A percentile compares a stretch with the other conserved stretches of the same genome.
Conservation (phyloP, 2,797 vertebrate genomes). For the Hemitrygon akajei region DNA sequence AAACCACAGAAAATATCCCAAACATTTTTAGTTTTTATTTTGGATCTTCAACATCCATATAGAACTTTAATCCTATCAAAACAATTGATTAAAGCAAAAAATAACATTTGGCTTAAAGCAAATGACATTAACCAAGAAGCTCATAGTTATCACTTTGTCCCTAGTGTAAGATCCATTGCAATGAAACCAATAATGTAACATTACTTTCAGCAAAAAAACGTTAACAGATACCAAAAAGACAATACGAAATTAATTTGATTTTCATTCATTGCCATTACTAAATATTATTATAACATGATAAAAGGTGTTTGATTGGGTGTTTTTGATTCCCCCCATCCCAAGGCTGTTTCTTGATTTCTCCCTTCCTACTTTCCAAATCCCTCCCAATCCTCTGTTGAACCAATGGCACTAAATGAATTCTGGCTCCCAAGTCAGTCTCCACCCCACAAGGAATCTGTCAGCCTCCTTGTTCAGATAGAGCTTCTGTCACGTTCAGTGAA, state of each 20-base stretch:
- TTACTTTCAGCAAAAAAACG: too few species aligned
- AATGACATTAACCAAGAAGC: neutral
- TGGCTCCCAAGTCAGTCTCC: neutral
- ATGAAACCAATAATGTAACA: neutral
- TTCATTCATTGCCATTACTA: neutral
- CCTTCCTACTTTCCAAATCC: neutral
- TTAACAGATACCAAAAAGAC: neutral
- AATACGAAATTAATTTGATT: neutral
- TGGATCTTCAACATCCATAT: too few species aligned
- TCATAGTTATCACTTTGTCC: neutral
- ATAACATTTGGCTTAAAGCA: neutral
- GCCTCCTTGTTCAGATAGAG: neutral
- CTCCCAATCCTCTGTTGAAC: neutral
- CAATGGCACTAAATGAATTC: neutral
- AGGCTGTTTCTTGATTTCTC: neutral
- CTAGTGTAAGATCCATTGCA: neutral
- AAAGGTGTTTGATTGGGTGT: neutral
- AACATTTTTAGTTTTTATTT: too few species aligned
- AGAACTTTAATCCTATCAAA: neutral
- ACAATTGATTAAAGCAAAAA: neutral
- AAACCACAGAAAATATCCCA: too few species aligned
- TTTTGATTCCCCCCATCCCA: neutral
- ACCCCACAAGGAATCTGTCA: neutral
- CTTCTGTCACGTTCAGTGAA: neutral
- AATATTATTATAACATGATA: neutral